A percentile compares a stretch with the other conserved stretches of the same genome.
Evolutionary conservation across 2,888 invertebrate species (phyloP).

Genomic region (Diadegma fenestrale): DNA sequence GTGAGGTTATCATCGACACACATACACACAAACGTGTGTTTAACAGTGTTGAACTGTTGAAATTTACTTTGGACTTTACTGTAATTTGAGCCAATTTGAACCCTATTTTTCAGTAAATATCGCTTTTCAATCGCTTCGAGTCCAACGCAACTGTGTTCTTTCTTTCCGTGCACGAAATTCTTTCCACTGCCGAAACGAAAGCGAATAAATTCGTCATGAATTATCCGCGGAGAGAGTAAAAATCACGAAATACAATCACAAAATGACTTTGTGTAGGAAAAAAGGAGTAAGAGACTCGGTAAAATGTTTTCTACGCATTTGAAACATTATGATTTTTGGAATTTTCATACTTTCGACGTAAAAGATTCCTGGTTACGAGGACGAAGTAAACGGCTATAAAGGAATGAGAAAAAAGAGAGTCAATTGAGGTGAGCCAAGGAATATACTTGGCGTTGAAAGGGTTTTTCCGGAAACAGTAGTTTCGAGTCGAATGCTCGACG

Average conservation of each 20-base stretch:
- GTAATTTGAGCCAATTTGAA: too few species aligned
- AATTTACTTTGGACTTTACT: too few species aligned
- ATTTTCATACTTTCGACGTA: too few species aligned
- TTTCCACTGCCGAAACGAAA: not conserved
- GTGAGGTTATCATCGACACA: too few species aligned
- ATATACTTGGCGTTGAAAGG: constrained; percentile 37
- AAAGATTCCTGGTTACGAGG: not conserved
- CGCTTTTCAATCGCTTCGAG: too few species aligned
- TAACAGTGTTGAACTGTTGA: too few species aligned
- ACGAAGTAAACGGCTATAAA: not conserved
- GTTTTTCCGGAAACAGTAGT: constrained; percentile 39
- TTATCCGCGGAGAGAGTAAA: not conserved
- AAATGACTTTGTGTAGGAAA: too few species aligned
- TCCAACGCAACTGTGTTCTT: too few species aligned
- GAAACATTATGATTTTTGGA: not conserved
- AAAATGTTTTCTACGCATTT: not conserved
- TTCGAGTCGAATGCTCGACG: constrained; percentile 36
- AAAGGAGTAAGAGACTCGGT: too few species aligned
- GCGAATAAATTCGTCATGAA: not conserved
- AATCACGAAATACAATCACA: not conserved
- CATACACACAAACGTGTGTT: too few species aligned
- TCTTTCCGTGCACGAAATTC: too few species aligned
- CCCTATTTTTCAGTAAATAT: too few species aligned
- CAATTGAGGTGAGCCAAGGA: constrained; percentile 18
- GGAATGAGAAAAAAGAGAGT: not conserved